Evolutionary conservation across 2,113 vertebrate species (phyloP).

Genomic region (Rafetus swinhoei): DNA sequence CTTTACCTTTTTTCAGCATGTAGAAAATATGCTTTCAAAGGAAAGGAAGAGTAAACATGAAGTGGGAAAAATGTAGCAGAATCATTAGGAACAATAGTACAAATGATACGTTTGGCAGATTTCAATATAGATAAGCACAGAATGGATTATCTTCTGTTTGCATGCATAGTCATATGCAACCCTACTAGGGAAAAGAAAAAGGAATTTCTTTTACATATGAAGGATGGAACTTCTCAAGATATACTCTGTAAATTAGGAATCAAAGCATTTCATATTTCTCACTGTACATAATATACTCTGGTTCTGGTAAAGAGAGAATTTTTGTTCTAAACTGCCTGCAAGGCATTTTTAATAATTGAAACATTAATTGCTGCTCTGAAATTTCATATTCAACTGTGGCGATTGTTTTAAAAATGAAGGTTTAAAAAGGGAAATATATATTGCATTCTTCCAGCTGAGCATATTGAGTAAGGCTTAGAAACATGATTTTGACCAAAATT

Average conservation of each 20-base stretch:
- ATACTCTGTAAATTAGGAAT: not conserved
- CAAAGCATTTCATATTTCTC: not conserved
- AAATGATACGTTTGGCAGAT: not conserved
- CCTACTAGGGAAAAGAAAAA: not conserved
- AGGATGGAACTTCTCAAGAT: not conserved
- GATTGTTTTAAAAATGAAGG: not conserved
- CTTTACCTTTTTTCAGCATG: not conserved
- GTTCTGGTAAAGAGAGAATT: not conserved
- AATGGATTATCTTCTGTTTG: not conserved
- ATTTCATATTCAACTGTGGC: not conserved
- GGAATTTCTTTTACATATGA: not conserved
- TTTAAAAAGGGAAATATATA: not conserved
- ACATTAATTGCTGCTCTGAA: not conserved
- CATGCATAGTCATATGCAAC: not conserved
- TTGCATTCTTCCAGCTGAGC: not conserved
- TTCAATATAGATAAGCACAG: not conserved
- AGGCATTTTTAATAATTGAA: not conserved
- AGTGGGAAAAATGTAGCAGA: not conserved
- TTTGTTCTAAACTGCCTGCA: not conserved
- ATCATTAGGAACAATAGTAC: not conserved
- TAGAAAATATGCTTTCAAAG: not conserved
- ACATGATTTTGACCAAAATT: not conserved
- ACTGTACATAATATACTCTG: fast-evolving
- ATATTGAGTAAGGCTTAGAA: not conserved
- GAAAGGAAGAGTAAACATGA: not conserved